A percentile compares a stretch with the other conserved stretches of the same genome.
These are phyloP conservation scores for Trichonephila clavipes DNA, from an alignment of 1,140 invertebrate genomes.

Conservation along the genomic window DNA sequence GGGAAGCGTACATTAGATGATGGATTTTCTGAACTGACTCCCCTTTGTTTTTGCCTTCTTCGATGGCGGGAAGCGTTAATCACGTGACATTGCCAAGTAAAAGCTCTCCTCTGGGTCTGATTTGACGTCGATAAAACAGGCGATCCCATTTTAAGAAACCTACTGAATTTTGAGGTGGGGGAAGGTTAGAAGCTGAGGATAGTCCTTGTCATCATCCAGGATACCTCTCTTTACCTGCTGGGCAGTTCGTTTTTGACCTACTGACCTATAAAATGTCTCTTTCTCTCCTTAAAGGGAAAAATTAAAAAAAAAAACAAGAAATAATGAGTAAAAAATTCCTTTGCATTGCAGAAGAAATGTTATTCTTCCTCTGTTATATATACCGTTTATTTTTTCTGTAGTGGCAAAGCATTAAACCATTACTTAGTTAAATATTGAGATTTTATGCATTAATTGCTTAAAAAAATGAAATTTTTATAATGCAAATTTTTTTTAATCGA, in stretches of 20 bases:
- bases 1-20: background rate
- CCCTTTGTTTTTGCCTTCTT: constrained; percentile 59
- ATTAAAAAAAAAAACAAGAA: too few species aligned
- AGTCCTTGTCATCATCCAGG: background rate
- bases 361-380: too few species aligned
- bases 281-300: too few species aligned
- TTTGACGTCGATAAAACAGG: constrained; percentile 74
- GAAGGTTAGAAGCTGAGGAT: background rate
- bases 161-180: constrained; percentile 14
- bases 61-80: constrained; percentile 61
- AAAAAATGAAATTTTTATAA: too few species aligned
- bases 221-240: background rate
- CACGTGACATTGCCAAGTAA: constrained; percentile 65
- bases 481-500: too few species aligned
- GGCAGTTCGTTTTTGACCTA: constrained; percentile 8
- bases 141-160: constrained; percentile 60
- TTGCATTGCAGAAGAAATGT: too few species aligned
- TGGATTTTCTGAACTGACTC: constrained; percentile 30
- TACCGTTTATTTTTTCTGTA: too few species aligned
- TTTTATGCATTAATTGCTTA: too few species aligned
- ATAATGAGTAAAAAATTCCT: too few species aligned
- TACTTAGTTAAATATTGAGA: too few species aligned
- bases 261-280: background rate
- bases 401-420: too few species aligned
- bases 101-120: constrained; percentile 42